Conservation (phyloP, 1,140 invertebrate species). For the Drosophila ercepeae region DNA sequence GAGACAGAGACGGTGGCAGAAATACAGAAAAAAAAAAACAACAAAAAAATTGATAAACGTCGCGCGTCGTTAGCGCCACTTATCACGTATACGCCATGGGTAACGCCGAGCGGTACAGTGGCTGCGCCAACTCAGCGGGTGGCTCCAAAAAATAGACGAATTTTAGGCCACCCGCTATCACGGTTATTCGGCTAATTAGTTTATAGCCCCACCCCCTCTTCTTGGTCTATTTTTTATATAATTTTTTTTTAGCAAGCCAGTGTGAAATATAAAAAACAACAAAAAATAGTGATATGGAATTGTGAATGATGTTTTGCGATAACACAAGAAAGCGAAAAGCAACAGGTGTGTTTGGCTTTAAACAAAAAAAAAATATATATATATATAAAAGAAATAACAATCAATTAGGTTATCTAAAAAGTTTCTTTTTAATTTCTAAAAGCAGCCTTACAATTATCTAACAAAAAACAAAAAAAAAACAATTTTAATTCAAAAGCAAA, state of each 20-base stretch:
- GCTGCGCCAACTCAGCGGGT: conserved; percentile 4
- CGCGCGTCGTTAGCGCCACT: conserved; percentile 79
- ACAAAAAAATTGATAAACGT: conserved; percentile 69
- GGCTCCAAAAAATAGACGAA: background rate
- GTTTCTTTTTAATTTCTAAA: background rate
- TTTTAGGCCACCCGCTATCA: conserved; percentile 20
- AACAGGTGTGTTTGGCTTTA: background rate
- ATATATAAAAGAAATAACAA: background rate
- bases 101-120: conserved; percentile 19
- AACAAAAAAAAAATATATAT: background rate
- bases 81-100: conserved; percentile 79
- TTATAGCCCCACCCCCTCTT: conserved; percentile 21
- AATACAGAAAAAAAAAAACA: background rate
- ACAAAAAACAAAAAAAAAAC: no score
- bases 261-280: conserved; percentile 20
- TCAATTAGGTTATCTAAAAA: background rate
- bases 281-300: conserved; percentile 22
- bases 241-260: conserved; percentile 13
- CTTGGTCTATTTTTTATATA: background rate
- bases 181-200: conserved; percentile 56
- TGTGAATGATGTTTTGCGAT: conserved; percentile 47
- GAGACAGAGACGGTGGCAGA: background rate
- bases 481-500: conserved; percentile 2
- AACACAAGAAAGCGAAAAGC: background rate
- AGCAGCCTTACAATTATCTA: background rate